These are phyloP conservation scores for Atractosteus spatula DNA, from an alignment of 2,113 vertebrate genomes.

Conservation along the genomic window DNA sequence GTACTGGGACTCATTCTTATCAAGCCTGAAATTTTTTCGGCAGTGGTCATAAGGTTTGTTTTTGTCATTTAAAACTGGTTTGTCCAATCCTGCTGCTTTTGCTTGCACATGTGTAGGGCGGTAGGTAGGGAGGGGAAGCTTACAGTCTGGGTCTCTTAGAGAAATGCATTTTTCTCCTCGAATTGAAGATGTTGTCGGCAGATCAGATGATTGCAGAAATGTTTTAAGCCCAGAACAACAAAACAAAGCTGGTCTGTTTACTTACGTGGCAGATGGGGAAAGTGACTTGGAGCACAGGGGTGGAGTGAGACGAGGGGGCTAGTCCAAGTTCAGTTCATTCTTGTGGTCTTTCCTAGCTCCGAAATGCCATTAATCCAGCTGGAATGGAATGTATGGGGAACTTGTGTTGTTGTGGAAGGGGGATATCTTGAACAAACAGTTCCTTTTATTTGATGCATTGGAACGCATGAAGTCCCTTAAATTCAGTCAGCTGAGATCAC, in stretches of 20 bases:
- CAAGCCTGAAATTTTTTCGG: conserved; percentile 4
- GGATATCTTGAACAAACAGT: conserved; percentile 44
- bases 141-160: conserved; percentile 1
- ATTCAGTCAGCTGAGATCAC: conserved; percentile 52
- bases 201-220: no score
- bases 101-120: not conserved
- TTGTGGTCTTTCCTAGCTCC: conserved; percentile 31
- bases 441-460: conserved; percentile 27
- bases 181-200: no score
- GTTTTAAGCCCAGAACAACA: no score
- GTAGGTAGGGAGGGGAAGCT: conserved; percentile 4
- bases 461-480: conserved; percentile 32
- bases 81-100: not conserved
- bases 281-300: not conserved
- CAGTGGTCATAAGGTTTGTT: not conserved
- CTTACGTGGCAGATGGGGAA: no score
- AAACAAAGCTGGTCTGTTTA: no score
- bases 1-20: not conserved
- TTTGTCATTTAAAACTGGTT: conserved; percentile 14
- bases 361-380: conserved; percentile 40
- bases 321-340: conserved; percentile 18
- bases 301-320: not conserved
- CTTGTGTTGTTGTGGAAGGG: conserved; percentile 30
- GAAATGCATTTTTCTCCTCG: not conserved
- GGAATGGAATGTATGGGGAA: conserved; percentile 36